Conservation (phyloP, 2,888 invertebrate species). For the Ormyrus thymus region DNA sequence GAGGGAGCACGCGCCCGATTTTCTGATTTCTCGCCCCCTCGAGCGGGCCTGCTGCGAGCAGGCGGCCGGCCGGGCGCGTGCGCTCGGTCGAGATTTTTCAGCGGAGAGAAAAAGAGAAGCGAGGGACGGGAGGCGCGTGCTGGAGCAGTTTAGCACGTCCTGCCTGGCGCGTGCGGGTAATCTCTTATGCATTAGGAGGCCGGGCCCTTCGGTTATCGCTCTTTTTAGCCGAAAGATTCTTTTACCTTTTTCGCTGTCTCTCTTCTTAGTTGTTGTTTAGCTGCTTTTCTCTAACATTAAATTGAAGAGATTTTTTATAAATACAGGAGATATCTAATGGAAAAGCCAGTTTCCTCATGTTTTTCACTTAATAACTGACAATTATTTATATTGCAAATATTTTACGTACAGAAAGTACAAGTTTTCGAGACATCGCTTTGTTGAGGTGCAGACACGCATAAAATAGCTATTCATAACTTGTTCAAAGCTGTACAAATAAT, state of each 20-base stretch:
- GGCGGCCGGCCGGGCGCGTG: slow-evolving; percentile 5
- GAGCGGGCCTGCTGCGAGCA: slow-evolving; percentile 50
- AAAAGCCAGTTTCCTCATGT: no score
- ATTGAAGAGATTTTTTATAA: not conserved
- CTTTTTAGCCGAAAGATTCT: no score
- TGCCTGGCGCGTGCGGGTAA: slow-evolving; percentile 34
- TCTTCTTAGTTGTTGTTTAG: no score
- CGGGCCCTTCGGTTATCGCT: not conserved
- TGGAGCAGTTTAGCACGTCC: slow-evolving; percentile 28
- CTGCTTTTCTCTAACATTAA: not conserved
- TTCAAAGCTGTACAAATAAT: no score
- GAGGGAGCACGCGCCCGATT: slow-evolving; percentile 43
- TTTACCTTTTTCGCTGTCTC: no score
- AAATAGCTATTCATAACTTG: no score
- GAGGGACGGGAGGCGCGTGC: not conserved
- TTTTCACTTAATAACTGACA: no score
- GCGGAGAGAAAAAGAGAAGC: slow-evolving; percentile 18
- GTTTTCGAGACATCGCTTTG: no score
- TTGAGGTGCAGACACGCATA: no score
- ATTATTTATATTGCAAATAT: no score
- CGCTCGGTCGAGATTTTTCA: slow-evolving; percentile 31
- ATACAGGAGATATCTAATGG: no score
- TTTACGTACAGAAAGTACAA: no score
- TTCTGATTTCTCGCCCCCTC: slow-evolving; percentile 64
- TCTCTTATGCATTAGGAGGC: slow-evolving; percentile 4